phyloP scores from a whole-genome alignment of 2,888 invertebrate genomes.

The Diplolepis rosae region DNA sequence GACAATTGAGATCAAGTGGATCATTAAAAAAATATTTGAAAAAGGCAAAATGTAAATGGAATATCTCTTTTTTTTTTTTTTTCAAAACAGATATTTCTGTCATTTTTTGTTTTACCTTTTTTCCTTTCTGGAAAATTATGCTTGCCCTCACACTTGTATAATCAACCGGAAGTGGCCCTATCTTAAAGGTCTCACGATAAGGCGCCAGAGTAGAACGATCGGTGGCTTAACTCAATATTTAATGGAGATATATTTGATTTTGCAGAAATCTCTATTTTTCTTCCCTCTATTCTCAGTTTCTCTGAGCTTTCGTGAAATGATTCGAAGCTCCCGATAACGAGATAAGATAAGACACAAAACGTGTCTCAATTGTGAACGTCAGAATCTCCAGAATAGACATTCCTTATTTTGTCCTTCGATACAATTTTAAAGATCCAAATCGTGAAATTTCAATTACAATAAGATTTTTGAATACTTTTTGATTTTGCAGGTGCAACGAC shows the following conservation, averaged over 20 bases:
- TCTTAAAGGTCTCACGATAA: slow-evolving; percentile 25
- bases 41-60: too few relatives aligned
- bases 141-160: neutral
- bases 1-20: too few relatives aligned
- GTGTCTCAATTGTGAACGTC: neutral
- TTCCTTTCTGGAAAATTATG: neutral
- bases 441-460: too few relatives aligned
- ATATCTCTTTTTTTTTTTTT: too few relatives aligned
- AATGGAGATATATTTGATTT: slow-evolving; percentile 15
- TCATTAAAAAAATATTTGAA: too few relatives aligned
- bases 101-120: neutral
- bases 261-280: slow-evolving; percentile 24
- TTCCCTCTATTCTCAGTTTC: neutral
- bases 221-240: slow-evolving; percentile 30
- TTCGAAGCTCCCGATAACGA: neutral
- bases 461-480: too few relatives aligned
- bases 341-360: neutral
- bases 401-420: too few relatives aligned
- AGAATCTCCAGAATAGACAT: neutral
- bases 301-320: neutral
- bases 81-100: neutral
- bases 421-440: too few relatives aligned
- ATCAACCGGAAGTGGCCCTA: slow-evolving; percentile 30
- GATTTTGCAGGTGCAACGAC: too few relatives aligned
- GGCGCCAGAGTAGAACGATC: slow-evolving; percentile 10